Base-by-base conservation (phyloP, 2,888 invertebrate species). In the Acleris emargana region DNA sequence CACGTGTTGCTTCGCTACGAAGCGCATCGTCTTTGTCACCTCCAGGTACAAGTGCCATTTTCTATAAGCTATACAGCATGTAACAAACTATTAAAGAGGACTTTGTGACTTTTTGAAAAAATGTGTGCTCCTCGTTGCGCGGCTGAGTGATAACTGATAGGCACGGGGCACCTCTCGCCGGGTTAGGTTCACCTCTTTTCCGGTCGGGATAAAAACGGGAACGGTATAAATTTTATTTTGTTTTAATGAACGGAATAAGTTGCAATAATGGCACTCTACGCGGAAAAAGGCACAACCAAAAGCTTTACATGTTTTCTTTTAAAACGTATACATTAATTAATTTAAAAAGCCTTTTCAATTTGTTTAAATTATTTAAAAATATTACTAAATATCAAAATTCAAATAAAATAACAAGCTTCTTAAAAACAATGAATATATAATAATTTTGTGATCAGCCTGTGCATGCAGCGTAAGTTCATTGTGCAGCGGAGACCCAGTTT, bases 381-480 rank as follows among this genome's bases (percentile, higher is more conserved):
- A 13, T 11, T 1, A 38, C 38, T 13, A 13, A 13, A 13, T 9
- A 38, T 38, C 3, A 38, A 13, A 38, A 9, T 1, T 38, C 4
- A 38, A 13, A 13, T 9, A 4, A 13, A 9, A 13, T 13, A 13
- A 38, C 4, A 13, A 38, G 38, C 38, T 13, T 13, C 4, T 38
- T 18, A 32, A 32, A 32, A 32, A 13, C 13, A 20, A 18, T 49
- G 22, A 11, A 20, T 13, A 49, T 4, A 22, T n/a, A 16, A 9
- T 22, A 22, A 11, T 22, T 51, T 51, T 51, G 16, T 17, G 43
- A 62, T 38, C 88, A 78, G 38, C 83, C 82, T 83, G 80, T 67
- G 38, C 5, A 16, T 16, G 47, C 72, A 82, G 78, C 77, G 79
- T 79, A 86, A 86, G 86, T 86, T 86, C 87, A 89, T 88, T 90